Evolutionary conservation across 2,888 invertebrate species (phyloP).

Genomic region (Lycocerus yunnanus): DNA sequence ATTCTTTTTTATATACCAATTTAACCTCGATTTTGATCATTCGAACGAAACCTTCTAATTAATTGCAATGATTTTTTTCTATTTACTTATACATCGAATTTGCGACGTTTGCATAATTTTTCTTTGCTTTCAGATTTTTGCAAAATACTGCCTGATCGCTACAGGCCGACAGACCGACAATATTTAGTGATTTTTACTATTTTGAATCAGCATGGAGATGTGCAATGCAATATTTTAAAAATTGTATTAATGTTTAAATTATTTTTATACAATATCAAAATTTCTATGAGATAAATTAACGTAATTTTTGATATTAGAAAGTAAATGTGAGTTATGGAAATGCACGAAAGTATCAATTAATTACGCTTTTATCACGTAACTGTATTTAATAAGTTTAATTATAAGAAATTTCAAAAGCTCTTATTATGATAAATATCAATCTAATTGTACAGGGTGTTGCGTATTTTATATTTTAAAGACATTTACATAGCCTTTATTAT

Average conservation of each 20-base stretch:
- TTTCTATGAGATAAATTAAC: not conserved
- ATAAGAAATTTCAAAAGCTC: not conserved
- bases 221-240: too few relatives aligned
- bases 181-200: too few relatives aligned
- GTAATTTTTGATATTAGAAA: not conserved
- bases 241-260: too few relatives aligned
- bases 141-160: too few relatives aligned
- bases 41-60: not conserved
- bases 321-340: not conserved
- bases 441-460: not conserved
- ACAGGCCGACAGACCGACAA: too few relatives aligned
- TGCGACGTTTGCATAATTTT: not conserved
- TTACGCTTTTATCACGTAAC: not conserved
- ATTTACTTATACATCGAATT: not conserved
- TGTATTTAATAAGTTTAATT: not conserved
- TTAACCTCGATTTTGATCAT: not conserved
- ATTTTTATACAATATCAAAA: not conserved
- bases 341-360: not conserved
- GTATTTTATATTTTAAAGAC: not conserved
- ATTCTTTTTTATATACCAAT: not conserved
- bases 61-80: not conserved
- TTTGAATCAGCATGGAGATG: too few relatives aligned
- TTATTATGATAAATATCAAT: not conserved
- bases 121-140: not conserved
- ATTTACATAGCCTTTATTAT: not conserved